Evolutionary conservation across 2,113 vertebrate species (phyloP).

Genomic region (Cynoglossus semilaevis): DNA sequence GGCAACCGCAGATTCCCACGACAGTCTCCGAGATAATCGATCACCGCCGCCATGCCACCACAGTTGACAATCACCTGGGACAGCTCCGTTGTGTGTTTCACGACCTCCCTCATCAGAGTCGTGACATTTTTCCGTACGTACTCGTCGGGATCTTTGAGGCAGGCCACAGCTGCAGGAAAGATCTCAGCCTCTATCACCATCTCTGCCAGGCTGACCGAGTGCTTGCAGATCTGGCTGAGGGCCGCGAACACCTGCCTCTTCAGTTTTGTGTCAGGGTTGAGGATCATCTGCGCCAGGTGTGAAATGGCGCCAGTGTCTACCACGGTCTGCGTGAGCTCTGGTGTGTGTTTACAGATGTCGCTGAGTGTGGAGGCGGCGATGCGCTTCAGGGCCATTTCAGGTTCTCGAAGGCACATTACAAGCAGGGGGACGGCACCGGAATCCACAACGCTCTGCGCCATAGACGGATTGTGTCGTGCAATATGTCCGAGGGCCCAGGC

Average conservation of each 20-base stretch:
- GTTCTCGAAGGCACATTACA: constrained; percentile 90
- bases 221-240: constrained; percentile 91
- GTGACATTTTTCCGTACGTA: constrained; percentile 88
- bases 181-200: constrained; percentile 93
- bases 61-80: constrained; percentile 85
- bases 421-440: constrained; percentile 90
- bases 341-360: constrained; percentile 92
- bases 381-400: constrained; percentile 91
- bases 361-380: constrained; percentile 89
- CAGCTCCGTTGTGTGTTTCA: constrained; percentile 89
- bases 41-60: constrained; percentile 81
- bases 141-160: constrained; percentile 87
- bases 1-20: constrained; percentile 84
- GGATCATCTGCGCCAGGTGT: constrained; percentile 90
- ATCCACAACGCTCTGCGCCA: constrained; percentile 94
- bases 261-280: constrained; percentile 87
- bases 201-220: constrained; percentile 89
- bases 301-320: constrained; percentile 88
- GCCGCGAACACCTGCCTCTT: constrained; percentile 94
- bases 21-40: constrained; percentile 82
- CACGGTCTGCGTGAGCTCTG: constrained; percentile 89
- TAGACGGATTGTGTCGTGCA: constrained; percentile 84
- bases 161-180: constrained; percentile 86
- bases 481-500: constrained; percentile 86
- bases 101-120: constrained; percentile 92